Evolutionary conservation across 2,888 invertebrate genomes (phyloP).

Genomic region (Rotaria magnacalcarata): DNA sequence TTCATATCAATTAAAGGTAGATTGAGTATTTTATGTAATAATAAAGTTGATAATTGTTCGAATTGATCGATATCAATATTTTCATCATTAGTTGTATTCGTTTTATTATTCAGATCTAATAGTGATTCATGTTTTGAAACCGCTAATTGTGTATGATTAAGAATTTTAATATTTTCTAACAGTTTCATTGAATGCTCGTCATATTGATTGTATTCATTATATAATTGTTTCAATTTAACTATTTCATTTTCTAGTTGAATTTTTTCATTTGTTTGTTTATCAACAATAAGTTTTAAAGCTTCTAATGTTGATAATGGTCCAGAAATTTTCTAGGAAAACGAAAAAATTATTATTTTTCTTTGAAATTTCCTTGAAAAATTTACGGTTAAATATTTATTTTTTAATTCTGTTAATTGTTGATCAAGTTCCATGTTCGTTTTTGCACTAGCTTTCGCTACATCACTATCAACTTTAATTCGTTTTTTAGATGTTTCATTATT

Average conservation of each 20-base stretch:
- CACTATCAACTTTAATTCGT: not conserved
- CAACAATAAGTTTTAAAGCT: not conserved
- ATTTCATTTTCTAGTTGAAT: not conserved
- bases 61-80: constrained; percentile 1
- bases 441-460: not conserved
- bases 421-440: constrained; percentile 6
- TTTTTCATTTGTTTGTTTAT: not conserved
- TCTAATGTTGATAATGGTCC: not conserved
- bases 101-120: not conserved
- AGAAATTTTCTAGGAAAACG: not conserved
- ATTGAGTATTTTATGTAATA: not conserved
- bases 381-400: constrained; percentile 1
- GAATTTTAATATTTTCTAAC: constrained; percentile 19
- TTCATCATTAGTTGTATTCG: not conserved
- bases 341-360: not conserved
- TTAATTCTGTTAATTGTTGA: constrained; percentile 10
- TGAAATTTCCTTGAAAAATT: not conserved
- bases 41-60: not conserved
- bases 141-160: constrained; percentile 18
- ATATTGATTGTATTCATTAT: not conserved
- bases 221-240: not conserved
- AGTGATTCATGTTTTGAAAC: not conserved
- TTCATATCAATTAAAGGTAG: constrained; percentile 8
- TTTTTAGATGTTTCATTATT: not conserved
- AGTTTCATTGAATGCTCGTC: not conserved